Conservation (phyloP, 2,113 vertebrate species). For the Cromileptes altivelis region DNA sequence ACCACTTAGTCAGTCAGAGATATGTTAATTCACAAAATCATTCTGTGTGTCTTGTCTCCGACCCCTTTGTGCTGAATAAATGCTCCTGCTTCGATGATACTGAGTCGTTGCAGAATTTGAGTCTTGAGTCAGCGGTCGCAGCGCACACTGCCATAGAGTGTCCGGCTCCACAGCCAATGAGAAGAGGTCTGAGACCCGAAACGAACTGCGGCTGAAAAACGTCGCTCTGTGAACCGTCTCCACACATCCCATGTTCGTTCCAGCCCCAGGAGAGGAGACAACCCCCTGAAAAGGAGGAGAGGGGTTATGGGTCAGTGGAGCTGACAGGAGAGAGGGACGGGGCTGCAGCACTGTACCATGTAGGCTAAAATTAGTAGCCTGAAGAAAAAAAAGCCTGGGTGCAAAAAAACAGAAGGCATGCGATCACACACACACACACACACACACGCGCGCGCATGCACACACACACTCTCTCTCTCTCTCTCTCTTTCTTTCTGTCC, state of each 20-base stretch:
- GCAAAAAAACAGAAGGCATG: slow-evolving; percentile 1
- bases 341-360: slow-evolving; percentile 3
- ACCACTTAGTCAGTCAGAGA: slow-evolving; percentile 14
- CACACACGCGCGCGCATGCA: background rate
- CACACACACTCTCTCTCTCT: background rate
- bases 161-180: slow-evolving; percentile 93
- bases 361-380: slow-evolving; percentile 54
- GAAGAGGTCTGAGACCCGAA: slow-evolving; percentile 75
- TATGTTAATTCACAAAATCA: slow-evolving; percentile 14
- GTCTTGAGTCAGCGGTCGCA: slow-evolving; percentile 14
- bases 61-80: slow-evolving; percentile 21
- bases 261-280: slow-evolving; percentile 93
- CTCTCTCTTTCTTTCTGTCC: slow-evolving; percentile 22
- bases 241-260: slow-evolving; percentile 98
- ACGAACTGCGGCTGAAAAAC: slow-evolving; percentile 83
- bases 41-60: slow-evolving; percentile 17
- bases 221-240: slow-evolving; percentile 86
- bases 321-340: slow-evolving; percentile 20
- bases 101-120: slow-evolving; percentile 24
- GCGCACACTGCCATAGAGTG: slow-evolving; percentile 91
- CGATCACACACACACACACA: slow-evolving; percentile 6
- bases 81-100: slow-evolving; percentile 4
- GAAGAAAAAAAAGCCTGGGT: background rate
- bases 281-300: slow-evolving; percentile 81
- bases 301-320: slow-evolving; percentile 64